Evolutionary conservation across 2,888 invertebrate species (phyloP).

Genomic region (Pemphredon lugubris): DNA sequence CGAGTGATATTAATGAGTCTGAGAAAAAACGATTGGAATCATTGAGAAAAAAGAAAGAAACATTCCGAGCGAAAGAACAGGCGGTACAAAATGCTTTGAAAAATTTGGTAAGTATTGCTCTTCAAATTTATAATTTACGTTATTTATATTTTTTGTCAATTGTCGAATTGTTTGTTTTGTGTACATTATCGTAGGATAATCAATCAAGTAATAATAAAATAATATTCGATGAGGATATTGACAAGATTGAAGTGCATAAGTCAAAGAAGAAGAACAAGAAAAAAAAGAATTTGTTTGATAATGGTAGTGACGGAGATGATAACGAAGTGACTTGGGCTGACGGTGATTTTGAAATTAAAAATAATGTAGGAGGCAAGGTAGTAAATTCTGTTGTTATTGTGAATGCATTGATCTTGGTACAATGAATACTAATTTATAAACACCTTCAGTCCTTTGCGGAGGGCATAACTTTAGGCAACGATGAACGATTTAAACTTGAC

Average conservation of each 20-base stretch:
- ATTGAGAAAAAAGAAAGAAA: slow-evolving; percentile 85
- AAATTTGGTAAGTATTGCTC: slow-evolving; percentile 83
- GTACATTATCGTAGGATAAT: slow-evolving; percentile 50
- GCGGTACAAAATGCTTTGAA: slow-evolving; percentile 86
- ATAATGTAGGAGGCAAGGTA: slow-evolving; percentile 12
- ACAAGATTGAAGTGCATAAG: slow-evolving; percentile 28
- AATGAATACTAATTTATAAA: slow-evolving; percentile 25
- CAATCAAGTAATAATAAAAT: slow-evolving; percentile 84
- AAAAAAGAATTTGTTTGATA: slow-evolving; percentile 72
- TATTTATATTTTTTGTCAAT: not conserved
- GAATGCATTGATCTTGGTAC: too few species aligned
- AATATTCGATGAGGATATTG: slow-evolving; percentile 83
- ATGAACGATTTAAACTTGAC: slow-evolving; percentile 89
- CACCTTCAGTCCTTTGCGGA: slow-evolving; percentile 80
- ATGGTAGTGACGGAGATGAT: slow-evolving; percentile 82
- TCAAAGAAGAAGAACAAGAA: slow-evolving; percentile 56
- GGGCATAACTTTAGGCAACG: slow-evolving; percentile 88
- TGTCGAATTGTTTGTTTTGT: not conserved
- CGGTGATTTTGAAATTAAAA: slow-evolving; percentile 83
- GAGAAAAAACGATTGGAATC: slow-evolving; percentile 86
- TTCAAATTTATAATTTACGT: not conserved
- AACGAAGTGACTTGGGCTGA: slow-evolving; percentile 82
- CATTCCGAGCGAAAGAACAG: slow-evolving; percentile 85
- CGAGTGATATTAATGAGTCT: slow-evolving; percentile 38
- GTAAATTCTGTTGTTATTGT: not conserved